Evolutionary conservation across 2,113 vertebrate genomes (phyloP).

Genomic region (Neotragus pygmaeus): DNA sequence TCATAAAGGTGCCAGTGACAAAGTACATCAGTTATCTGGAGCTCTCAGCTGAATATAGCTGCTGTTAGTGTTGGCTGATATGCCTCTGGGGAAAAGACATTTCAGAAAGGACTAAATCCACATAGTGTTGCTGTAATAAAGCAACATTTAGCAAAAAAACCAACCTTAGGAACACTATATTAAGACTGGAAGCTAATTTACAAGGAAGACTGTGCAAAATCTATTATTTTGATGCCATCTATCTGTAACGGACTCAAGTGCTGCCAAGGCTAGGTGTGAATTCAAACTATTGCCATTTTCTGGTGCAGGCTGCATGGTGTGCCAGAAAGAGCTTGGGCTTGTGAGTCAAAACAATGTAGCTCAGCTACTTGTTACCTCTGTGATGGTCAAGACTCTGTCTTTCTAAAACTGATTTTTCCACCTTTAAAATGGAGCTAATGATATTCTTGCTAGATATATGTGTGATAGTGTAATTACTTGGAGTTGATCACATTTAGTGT

Average conservation of each 20-base stretch:
- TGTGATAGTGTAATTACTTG: not conserved
- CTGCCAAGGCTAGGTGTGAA: slow-evolving; percentile 26
- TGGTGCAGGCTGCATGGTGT: not conserved
- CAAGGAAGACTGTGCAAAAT: slow-evolving; percentile 19
- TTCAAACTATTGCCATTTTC: slow-evolving; percentile 27
- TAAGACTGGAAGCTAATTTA: slow-evolving; percentile 51
- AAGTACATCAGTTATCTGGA: slow-evolving; percentile 55
- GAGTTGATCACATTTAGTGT: not conserved
- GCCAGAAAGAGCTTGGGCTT: not conserved
- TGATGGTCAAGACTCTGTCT: not conserved
- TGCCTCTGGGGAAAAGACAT: slow-evolving; percentile 52
- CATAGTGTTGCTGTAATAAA: slow-evolving; percentile 40
- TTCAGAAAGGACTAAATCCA: slow-evolving; percentile 60
- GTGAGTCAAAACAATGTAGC: not conserved
- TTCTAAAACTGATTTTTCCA: not conserved
- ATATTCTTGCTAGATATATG: not conserved
- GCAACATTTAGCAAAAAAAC: slow-evolving; percentile 53
- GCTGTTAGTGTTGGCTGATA: slow-evolving; percentile 64
- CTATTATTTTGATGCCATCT: slow-evolving; percentile 17
- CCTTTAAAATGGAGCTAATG: not conserved
- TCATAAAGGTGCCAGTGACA: slow-evolving; percentile 44
- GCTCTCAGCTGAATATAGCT: slow-evolving; percentile 48
- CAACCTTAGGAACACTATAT: slow-evolving; percentile 25
- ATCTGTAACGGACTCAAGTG: not conserved
- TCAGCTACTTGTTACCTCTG: not conserved